Evolutionary conservation across 2,797 vertebrate genomes (phyloP), one percentile per base, ranked within the genome.

Genomic region (Poecilia wingei): DNA sequence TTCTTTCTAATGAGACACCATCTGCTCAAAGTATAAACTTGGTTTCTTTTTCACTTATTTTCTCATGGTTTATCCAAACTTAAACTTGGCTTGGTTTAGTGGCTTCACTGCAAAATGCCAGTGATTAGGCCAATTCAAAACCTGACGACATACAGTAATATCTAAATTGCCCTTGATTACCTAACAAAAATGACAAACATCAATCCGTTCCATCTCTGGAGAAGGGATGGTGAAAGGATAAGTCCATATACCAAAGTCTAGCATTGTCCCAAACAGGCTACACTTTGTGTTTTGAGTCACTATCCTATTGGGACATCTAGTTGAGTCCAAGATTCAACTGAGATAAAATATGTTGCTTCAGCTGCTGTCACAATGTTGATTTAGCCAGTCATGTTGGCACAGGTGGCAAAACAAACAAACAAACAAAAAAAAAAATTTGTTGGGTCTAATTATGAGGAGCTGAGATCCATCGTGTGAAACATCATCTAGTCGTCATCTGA

Each of bases 111-210:
- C 25, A 28, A 71, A 71, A 31, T 41, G n/a, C 68, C 43, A 71
- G 43, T 71, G 43, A 71, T 71, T 71, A 71, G 68, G 43, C 68
- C n/a, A 9, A 28, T 28, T 71, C 6, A 45, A 71, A 28, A 71
- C 39, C 41, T 70, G 41, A 70, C 25, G 2, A 45, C 68, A 45
- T 18, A 9, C 25, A 71, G 41, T 28, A 18, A 28, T 16, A 7
- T 46, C 12, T 28, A 46, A 46, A 71, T 31, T 71, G 1, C 2
- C 25, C 13, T 31, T 46, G 43, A 25, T 70, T 45, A 28, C 68
- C 68, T 16, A n/a, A 28, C 68, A 45, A 28, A 9, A 70, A 45
- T 45, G 68, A 45, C 25, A 70, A 45, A 70, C 41, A n/a, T 39
- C 8, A 45, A 14, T 43, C 12, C 0, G 25, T 28, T n/a, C 41